phyloP scores from a whole-genome alignment of 2,888 invertebrate genomes.

The Mesorhabditis spiculigera region DNA sequence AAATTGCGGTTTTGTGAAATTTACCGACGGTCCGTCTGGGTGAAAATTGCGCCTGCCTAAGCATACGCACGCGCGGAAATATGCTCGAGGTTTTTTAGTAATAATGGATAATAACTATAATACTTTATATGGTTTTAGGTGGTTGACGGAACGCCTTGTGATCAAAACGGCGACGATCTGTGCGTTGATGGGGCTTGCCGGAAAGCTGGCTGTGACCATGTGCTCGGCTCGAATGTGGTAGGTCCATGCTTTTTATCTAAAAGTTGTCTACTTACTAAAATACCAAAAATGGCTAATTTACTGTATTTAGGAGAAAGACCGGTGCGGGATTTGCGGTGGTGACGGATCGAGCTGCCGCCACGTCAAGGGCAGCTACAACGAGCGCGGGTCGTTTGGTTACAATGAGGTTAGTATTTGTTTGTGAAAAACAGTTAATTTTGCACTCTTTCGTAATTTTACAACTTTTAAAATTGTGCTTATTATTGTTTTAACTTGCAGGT shows the following conservation, averaged over 20 bases:
- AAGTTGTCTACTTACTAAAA: not conserved
- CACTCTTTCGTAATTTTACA: not conserved
- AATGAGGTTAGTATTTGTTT: conserved; percentile 40
- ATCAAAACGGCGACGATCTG: conserved; percentile 75
- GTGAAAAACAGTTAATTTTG: not conserved
- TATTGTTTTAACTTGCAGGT: conserved; percentile 50
- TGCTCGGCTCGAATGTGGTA: conserved; percentile 70
- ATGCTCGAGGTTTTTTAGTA: no score
- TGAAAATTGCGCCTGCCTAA: no score
- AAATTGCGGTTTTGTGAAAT: no score
- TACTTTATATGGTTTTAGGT: conserved; percentile 55
- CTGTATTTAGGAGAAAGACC: conserved; percentile 67
- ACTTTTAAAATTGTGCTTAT: not conserved
- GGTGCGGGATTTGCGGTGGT: conserved; percentile 82
- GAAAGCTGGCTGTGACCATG: conserved; percentile 80
- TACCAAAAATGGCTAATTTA: not conserved
- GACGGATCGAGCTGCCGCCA: conserved; percentile 72
- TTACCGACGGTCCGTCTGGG: no score
- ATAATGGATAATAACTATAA: no score
- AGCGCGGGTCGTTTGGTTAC: conserved; percentile 58
- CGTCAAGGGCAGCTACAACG: conserved; percentile 59
- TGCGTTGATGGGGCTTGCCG: conserved; percentile 77
- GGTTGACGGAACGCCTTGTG: conserved; percentile 78
- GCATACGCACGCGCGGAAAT: no score
- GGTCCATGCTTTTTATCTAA: not conserved